Evolutionary conservation across 2,888 invertebrate genomes (phyloP), one percentile per base, ranked within the genome.

Genomic region (Melieria omissa): DNA sequence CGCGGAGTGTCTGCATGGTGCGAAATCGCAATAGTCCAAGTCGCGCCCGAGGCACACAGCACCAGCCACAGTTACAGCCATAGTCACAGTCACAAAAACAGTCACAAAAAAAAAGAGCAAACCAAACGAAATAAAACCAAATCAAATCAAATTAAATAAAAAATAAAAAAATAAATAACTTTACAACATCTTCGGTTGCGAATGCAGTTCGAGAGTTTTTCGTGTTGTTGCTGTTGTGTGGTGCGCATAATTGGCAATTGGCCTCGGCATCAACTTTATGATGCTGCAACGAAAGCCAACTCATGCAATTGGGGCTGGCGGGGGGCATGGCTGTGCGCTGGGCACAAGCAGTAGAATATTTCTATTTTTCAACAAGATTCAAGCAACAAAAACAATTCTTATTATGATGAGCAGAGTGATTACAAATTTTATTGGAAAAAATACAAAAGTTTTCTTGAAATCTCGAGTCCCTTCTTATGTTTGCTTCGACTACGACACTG

Each of bases 241-340:
- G 68, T 49, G 61, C 71, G 79, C 78, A 82, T 81, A 81, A 82
- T 82, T 81, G 82, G 82, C 83, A 80, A 81, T 82, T 79, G 82
- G 79, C 76, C 82, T 77, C 47, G 58, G 76, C 76, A 76, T 79
- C 78, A 76, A 63, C 79, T 82, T 82, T 81, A 80, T 82, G 82
- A 82, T 78, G 80, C 73, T 80, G 52, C 44, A 14, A 7, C 54
- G n/a, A 5, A 45, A 29, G 29, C 29, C 29, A 29, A 29, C 29
- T 29, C 29, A 29, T 29, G 2, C 3, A 29, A 29, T 29, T 29
- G 29, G 2, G 29, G 29, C 29, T 16, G 29, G 29, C 29, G 29
- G 29, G 29, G 29, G 29, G 29, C 29, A 29, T 29, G 29, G 29
- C 29, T 29, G 29, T 29, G 29, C 29, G 29, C 29, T 29, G 29